Evolutionary conservation across 2,113 vertebrate genomes (phyloP).

Genomic region (Talpa occidentalis): DNA sequence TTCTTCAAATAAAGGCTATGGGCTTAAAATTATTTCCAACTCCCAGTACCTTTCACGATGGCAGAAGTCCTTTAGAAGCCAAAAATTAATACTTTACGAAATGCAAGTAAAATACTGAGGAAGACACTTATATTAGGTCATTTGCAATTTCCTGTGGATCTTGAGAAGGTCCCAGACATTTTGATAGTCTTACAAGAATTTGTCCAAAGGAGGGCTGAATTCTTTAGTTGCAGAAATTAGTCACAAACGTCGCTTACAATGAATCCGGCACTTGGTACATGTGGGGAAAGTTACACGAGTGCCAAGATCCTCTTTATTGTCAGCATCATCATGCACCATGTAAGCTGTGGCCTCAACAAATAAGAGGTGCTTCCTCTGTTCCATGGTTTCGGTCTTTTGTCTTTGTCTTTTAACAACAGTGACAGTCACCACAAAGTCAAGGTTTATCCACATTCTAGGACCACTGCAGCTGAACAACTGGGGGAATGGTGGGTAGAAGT

Average conservation of each 20-base stretch:
- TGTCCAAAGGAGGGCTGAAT: not conserved
- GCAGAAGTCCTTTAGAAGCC: not conserved
- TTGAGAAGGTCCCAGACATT: not conserved
- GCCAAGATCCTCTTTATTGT: not conserved
- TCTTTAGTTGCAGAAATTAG: not conserved
- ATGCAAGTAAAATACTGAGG: not conserved
- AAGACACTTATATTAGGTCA: not conserved
- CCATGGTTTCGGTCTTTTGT: not conserved
- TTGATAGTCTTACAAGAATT: not conserved
- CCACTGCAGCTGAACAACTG: not conserved
- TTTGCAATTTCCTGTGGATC: not conserved
- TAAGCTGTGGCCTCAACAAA: not conserved
- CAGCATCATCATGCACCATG: not conserved
- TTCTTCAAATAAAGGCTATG: not conserved
- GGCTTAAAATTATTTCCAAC: not conserved
- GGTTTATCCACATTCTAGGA: not conserved
- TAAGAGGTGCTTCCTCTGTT: not conserved
- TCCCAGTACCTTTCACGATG: not conserved
- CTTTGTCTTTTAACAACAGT: not conserved
- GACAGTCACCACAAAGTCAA: not conserved
- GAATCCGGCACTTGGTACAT: not conserved
- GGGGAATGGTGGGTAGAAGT: fast-evolving
- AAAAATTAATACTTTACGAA: not conserved
- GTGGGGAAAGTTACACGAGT: not conserved
- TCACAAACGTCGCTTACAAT: not conserved